Conservation (phyloP, 2,888 invertebrate species). For the Dryobotodes eremita region DNA sequence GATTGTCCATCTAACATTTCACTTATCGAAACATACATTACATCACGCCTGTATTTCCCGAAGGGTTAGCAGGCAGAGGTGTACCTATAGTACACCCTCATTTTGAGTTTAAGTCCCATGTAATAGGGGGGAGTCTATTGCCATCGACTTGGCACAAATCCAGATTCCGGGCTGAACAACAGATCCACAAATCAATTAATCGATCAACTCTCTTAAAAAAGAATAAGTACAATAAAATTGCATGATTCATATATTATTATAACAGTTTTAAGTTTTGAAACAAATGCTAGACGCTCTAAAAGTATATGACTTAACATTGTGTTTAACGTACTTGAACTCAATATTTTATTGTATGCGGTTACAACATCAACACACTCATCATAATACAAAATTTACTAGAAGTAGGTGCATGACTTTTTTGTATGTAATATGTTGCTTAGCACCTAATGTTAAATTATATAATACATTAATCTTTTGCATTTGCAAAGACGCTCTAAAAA, state of each 20-base stretch:
- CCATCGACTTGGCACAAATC: neutral
- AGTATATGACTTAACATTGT: constrained; percentile 30
- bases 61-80: neutral
- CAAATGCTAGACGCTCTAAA: constrained; percentile 14
- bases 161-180: no score
- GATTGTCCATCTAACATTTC: neutral
- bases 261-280: constrained; percentile 34
- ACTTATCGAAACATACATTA: neutral
- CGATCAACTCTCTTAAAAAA: neutral
- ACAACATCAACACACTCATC: constrained; percentile 2
- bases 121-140: neutral
- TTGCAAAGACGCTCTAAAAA: constrained; percentile 10
- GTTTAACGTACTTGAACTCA: constrained; percentile 48
- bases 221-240: constrained; percentile 1
- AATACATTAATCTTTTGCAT: neutral
- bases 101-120: neutral
- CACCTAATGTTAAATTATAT: constrained; percentile 21
- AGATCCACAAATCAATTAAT: neutral
- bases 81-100: neutral
- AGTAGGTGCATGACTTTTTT: neutral
- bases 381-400: neutral
- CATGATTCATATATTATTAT: constrained; percentile 2
- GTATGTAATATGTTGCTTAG: neutral
- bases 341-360: constrained; percentile 56
- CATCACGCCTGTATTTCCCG: neutral